Base-by-base conservation (phyloP, 2,888 invertebrate species). In the Melangyna quadrimaculata region DNA sequence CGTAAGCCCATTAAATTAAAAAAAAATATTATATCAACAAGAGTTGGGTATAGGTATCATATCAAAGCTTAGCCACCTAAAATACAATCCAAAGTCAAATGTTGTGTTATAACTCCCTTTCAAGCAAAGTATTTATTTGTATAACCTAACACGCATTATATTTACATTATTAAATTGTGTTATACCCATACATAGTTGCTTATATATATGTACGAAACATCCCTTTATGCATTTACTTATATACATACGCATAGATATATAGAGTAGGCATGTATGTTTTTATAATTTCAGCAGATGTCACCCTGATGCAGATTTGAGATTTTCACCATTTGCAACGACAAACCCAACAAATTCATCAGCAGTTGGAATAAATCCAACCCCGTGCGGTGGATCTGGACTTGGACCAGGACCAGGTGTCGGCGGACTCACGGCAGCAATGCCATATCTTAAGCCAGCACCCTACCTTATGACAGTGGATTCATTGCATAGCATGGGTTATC, bases 401-500 rank as follows among this genome's bases (percentile, higher is more conserved):
- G 78, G 81, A 77, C 77, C 86, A 78, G 86, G 86, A 81, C 86
- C 86, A 86, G 94, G 93, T 88, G 93, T 93, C 88, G 92, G 93
- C 67, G 92, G 93, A 70, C 92, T 93, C 88, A 90, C 93, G 88
- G 92, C 93, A 89, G 92, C 93, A 89, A 93, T 94, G 93, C 93
- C 94, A 88, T 93, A 94, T 91, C 92, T 94, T 88, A 94, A 94
- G 89, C 93, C 94, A 51, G 93, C 93, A 48, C 94, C 94, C 48
- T 94, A 94, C 90, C 93, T 94, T 89, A 93, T 94, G 80, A 93
- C 94, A 61, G 94, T 95, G 90, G 95, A 95, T 90, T 93, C 94
- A 53, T 91, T 95, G 88, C 95, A 95, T 90, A 94, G 94, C 78
- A 95, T 95, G 94, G 94, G 94, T 78, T 95, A 95, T 91, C 94